Conservation (phyloP, 2,113 vertebrate genomes). For the rat (Rattus norvegicus) region DNA sequence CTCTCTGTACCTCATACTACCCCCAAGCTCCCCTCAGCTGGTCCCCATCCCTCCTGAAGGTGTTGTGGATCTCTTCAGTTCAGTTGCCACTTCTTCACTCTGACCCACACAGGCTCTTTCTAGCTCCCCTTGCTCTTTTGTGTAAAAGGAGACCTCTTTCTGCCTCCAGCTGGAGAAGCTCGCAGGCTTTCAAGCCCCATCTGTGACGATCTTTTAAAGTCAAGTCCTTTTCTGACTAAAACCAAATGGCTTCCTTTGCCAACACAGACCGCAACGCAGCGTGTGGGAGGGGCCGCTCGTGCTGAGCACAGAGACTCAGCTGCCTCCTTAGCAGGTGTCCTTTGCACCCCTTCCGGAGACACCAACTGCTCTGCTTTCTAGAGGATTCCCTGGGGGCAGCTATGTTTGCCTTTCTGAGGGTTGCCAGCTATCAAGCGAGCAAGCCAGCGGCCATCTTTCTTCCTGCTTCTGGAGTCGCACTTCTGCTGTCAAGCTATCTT, state of each 20-base stretch:
- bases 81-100: neutral
- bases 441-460: fast-evolving
- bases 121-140: neutral
- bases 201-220: neutral
- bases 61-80: too few species aligned
- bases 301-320: neutral
- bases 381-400: neutral
- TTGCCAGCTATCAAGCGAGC: neutral
- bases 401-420: neutral
- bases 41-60: neutral
- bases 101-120: neutral
- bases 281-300: neutral
- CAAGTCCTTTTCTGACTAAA: neutral
- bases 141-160: neutral
- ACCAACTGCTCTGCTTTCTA: neutral
- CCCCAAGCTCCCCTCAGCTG: neutral
- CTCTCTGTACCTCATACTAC: neutral
- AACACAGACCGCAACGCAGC: neutral
- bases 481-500: neutral
- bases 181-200: neutral
- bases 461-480: neutral
- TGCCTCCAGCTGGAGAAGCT: neutral
- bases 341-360: neutral
- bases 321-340: neutral
- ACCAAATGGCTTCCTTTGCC: neutral